Base-by-base conservation (phyloP, 1,140 invertebrate genomes). In the Cyphomyrmex costatus region DNA sequence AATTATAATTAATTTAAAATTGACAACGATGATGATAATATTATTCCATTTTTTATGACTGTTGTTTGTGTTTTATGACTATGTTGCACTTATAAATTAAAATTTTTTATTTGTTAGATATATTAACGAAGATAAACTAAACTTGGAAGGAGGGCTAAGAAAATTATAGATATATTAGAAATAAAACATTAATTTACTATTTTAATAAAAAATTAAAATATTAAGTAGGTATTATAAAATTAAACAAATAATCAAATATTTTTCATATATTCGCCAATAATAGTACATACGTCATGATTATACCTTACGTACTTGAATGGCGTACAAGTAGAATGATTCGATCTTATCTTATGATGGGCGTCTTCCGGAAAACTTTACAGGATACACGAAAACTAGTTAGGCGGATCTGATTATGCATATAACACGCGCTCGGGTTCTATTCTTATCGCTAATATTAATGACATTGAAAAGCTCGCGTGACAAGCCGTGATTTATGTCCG, bases 401-500 rank as follows among this genome's bases (percentile, higher is more conserved):
- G 77, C 61, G 68, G 36, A 60, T 83, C 68, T 73, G 68, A 83
- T 73, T 73, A 61, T 46, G 79, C 68, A 14, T 14, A 46, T 30
- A 49, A 60, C 24, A 3, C 66, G 51, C 24, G 66, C 19, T 6
- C 79, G 24, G 24, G 24, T 36, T 46, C 51, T 49, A 51, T 60
- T 61, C 51, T 63, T 33, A 33, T 19, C 30, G 10, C 53, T n/a
- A 49, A 49, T 77, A 77, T 46, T 74, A 74, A 89, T 46, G 83
- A 78, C 65, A 24, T 7, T 42, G 8, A n/a, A 27, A 19, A 73
- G 49, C 24, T 85, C 24, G 58, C 71, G 58, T 68, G 58, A 53
- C 58, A 19, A 24, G 1, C 19, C 42, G 19, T 77, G 60, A 88
- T 89, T 85, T 88, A 71, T 63, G 49, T 73, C 66, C 58, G 42